A percentile compares a stretch with the other conserved stretches of the same genome.
These are phyloP conservation scores for Odontamblyopus rebecca DNA, from an alignment of 2,797 vertebrate species.

Conservation along the genomic window DNA sequence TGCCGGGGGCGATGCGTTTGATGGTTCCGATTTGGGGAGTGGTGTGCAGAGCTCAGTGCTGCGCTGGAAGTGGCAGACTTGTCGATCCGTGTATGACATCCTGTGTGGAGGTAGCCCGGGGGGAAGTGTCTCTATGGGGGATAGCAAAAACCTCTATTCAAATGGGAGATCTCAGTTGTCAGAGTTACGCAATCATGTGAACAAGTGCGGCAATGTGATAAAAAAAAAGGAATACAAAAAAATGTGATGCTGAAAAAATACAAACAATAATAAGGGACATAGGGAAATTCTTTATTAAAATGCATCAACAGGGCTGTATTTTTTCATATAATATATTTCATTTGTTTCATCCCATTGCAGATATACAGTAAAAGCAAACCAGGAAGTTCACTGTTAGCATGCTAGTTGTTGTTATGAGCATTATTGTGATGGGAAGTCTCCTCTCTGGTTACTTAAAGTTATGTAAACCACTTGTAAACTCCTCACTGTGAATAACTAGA, in stretches of 20 bases:
- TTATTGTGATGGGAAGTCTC: no score
- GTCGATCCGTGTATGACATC: constrained; percentile 44
- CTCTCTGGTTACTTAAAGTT: no score
- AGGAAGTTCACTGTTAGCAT: no score
- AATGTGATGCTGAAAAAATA: background rate
- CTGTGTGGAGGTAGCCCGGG: constrained; percentile 34
- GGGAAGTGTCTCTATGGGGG: constrained; percentile 35
- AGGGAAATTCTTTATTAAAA: no score
- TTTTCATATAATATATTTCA: no score
- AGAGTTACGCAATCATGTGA: constrained; percentile 54
- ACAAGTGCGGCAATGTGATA: constrained; percentile 39
- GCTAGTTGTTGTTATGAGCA: no score
- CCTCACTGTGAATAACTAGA: no score
- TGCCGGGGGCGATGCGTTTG: constrained; percentile 39
- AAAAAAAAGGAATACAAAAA: background rate
- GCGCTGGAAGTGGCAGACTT: constrained; percentile 37
- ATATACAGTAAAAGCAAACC: no score
- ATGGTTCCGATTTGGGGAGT: constrained; percentile 46
- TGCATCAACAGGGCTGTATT: no score
- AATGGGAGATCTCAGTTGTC: constrained; percentile 46
- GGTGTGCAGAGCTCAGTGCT: constrained; percentile 25
- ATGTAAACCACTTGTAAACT: no score
- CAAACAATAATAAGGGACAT: no score
- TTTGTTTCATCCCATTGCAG: no score
- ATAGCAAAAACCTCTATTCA: constrained; percentile 33